Base-by-base conservation (phyloP, 1,140 invertebrate species). In the Belonocnema kinseyi region DNA sequence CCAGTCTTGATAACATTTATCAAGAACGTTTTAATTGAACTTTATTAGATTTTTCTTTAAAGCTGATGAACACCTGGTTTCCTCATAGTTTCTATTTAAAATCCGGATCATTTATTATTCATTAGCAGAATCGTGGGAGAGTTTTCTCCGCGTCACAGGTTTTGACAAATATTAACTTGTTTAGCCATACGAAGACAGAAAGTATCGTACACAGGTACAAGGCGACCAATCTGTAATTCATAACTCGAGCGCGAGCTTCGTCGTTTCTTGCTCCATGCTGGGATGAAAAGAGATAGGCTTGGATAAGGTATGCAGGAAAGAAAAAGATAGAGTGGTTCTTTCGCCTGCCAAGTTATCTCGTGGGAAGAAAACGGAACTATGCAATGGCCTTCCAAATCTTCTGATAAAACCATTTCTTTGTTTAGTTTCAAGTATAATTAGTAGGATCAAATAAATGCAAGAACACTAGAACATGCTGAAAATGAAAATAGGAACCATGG, bases 141-240 rank as follows among this genome's bases (percentile, higher is more conserved):
- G 26, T 19, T 54, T 54, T 16, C 16, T 40, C 13, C 40, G 21
- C 12, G 11, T 40, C 40, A 13, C 56, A 61, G 19, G 21, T 66
- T 66, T 66, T 40, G 40, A 16, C 11, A 66, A 66, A 66, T 40
- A 66, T 26, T 66, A 56, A 56, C n/a, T 56, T 66, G 58, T 21
- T 66, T 66, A 33, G 58, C 58, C 26, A 26, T 17, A 16, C 14
- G 52, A 16, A 33, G 58, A 66, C 1, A 33, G 58, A 26, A 61
- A 66, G 58, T 66, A 33, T 26, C 58, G 40, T 26, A 66, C 40
- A 66, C 17, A 54, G 16, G 52, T 54, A 54, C 52, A 54, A 54
- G 52, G 84, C 82, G 82, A 82, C 80, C 87, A 87, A 89, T 89
- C 84, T 88, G 88, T 89, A 89, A 89, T 88, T 88, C 88, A 89